Percentiles rank a stretch among this genome's conserved stretches.
Conservation (phyloP, 2,113 vertebrate genomes). For the Tetraodon nigroviridis region DNA sequence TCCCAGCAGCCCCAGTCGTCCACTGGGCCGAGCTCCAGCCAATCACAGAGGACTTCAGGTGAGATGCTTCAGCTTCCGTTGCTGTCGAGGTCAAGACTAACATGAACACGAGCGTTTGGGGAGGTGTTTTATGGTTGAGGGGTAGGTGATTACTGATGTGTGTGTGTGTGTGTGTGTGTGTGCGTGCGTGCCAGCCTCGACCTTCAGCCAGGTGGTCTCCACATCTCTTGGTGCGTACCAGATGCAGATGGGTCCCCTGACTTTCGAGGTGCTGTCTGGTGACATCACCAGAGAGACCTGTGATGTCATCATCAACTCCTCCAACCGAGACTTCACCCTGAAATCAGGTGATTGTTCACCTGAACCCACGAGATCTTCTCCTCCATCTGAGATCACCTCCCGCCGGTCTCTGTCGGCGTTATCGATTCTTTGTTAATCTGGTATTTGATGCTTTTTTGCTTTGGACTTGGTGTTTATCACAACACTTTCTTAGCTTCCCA, state of each 20-base stretch:
- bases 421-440: no score
- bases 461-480: no score
- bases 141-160: background rate
- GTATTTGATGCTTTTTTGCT: no score
- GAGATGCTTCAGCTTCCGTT: background rate
- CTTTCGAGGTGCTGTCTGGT: constrained; percentile 75
- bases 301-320: constrained; percentile 85
- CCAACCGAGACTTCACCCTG: constrained; percentile 70
- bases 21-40: background rate
- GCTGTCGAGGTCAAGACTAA: no score
- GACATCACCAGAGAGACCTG: constrained; percentile 83
- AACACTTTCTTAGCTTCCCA: no score
- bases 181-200: background rate
- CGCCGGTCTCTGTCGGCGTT: no score
- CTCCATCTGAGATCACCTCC: no score
- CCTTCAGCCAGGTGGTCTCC: constrained; percentile 42
- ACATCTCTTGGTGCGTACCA: constrained; percentile 59
- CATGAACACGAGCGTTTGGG: background rate
- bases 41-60: constrained; percentile 47
- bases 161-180: constrained; percentile 6
- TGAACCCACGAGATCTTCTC: background rate
- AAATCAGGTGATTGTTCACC: constrained; percentile 71
- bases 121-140: no score
- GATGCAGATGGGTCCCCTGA: constrained; percentile 78
- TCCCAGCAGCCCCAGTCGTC: background rate